A percentile compares a stretch with the other conserved stretches of the same genome.
Evolutionary conservation across 2,888 invertebrate species (phyloP).

Genomic region (Caenorhabditis drosophilae): DNA sequence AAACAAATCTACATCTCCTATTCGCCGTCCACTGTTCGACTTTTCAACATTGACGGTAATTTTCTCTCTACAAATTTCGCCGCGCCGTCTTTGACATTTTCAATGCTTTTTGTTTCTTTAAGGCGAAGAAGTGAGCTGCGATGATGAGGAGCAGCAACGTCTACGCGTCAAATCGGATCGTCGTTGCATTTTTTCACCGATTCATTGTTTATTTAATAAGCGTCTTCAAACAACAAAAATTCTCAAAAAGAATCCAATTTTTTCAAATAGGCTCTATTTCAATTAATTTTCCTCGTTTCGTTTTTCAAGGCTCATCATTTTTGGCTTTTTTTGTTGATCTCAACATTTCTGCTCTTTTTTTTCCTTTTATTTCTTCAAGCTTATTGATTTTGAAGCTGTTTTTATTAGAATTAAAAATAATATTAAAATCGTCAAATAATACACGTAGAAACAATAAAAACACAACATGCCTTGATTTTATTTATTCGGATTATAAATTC

Average conservation of each 20-base stretch:
- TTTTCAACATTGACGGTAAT: too few species aligned
- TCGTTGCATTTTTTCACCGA: conserved; percentile 44
- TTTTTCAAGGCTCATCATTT: too few species aligned
- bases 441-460: conserved; percentile 13
- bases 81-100: too few species aligned
- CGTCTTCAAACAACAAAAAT: conserved; percentile 3
- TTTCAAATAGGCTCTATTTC: neutral
- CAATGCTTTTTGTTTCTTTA: too few species aligned
- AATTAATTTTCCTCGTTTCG: too few species aligned
- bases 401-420: neutral
- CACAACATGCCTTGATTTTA: conserved; percentile 30
- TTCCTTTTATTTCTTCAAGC: too few species aligned
- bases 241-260: neutral
- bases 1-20: neutral
- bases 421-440: conserved; percentile 1
- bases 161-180: conserved; percentile 25
- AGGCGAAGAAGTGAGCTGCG: conserved; percentile 29
- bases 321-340: too few species aligned
- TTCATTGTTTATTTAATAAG: conserved; percentile 47
- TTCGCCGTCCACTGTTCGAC: neutral
- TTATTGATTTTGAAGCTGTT: too few species aligned
- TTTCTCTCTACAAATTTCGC: too few species aligned
- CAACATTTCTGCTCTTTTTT: too few species aligned
- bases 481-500: conserved; percentile 69
- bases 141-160: conserved; percentile 11